Conservation (phyloP, 2,888 invertebrate genomes). For the Lithosia quadra region DNA sequence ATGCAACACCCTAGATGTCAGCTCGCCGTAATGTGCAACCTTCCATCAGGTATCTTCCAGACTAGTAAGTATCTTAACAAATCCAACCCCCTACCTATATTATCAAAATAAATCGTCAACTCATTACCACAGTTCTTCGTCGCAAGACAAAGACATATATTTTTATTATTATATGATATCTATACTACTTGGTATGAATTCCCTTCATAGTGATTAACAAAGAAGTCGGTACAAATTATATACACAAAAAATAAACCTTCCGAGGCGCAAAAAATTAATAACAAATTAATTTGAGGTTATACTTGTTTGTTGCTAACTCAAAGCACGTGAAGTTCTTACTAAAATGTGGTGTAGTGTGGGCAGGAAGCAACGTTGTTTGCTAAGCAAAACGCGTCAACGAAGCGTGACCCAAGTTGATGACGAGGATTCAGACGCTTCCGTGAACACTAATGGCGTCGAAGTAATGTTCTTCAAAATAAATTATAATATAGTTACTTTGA, state of each 20-base stretch:
- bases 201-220: conserved; percentile 14
- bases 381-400: conserved; percentile 74
- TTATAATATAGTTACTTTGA: conserved; percentile 15
- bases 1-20: conserved; percentile 69
- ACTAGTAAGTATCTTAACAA: conserved; percentile 18
- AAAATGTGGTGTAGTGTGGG: conserved; percentile 46
- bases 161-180: not conserved
- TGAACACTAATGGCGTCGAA: conserved; percentile 56
- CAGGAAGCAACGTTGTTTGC: conserved; percentile 71
- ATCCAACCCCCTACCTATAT: too few species aligned
- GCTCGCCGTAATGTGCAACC: conserved; percentile 64
- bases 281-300: conserved; percentile 22
- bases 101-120: too few species aligned
- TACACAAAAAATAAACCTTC: conserved; percentile 23
- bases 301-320: conserved; percentile 36
- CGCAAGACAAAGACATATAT: not conserved
- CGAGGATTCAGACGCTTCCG: conserved; percentile 66
- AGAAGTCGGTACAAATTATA: conserved; percentile 18
- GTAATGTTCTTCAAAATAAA: conserved; percentile 44
- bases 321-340: conserved; percentile 50
- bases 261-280: conserved; percentile 13
- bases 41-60: conserved; percentile 25
- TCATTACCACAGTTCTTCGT: not conserved
- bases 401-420: conserved; percentile 69
- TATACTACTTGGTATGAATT: not conserved